A percentile compares a stretch with the other conserved stretches of the same genome.
Conservation (phyloP, 1,140 invertebrate genomes). For the Teleogryllus occipitalis region DNA sequence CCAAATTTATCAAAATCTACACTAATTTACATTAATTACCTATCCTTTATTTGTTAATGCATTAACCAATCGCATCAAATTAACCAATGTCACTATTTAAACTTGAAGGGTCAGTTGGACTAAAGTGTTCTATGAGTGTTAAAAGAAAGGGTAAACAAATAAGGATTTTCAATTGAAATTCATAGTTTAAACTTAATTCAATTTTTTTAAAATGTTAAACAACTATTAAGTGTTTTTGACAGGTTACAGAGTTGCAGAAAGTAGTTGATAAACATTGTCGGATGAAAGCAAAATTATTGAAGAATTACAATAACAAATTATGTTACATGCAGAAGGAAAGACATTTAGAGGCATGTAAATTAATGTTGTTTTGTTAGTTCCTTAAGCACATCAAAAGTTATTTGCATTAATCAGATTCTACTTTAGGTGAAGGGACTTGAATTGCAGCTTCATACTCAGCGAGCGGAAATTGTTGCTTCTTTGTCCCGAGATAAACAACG, state of each 20-base stretch:
- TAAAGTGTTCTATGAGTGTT: too few relatives aligned
- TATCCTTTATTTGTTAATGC: too few relatives aligned
- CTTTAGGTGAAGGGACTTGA: neutral
- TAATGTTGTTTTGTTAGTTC: neutral
- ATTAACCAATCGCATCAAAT: too few relatives aligned
- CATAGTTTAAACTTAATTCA: too few relatives aligned
- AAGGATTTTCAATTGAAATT: too few relatives aligned
- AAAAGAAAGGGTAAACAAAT: too few relatives aligned
- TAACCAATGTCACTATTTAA: too few relatives aligned
- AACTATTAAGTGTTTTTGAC: neutral
- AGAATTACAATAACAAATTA: neutral
- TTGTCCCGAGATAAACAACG: neutral
- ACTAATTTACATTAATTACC: too few relatives aligned
- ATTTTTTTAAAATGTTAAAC: too few relatives aligned
- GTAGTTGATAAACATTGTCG: neutral
- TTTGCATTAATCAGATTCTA: neutral
- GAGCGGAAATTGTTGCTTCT: neutral
- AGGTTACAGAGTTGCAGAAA: neutral
- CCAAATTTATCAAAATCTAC: too few relatives aligned
- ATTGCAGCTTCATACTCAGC: neutral
- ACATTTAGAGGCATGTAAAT: neutral
- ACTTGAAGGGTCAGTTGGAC: too few relatives aligned
- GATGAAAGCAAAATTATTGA: neutral
- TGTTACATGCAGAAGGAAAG: neutral
- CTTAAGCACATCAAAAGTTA: too few relatives aligned